Conservation (phyloP, 2,797 vertebrate species). For the Nothura maculosa region DNA sequence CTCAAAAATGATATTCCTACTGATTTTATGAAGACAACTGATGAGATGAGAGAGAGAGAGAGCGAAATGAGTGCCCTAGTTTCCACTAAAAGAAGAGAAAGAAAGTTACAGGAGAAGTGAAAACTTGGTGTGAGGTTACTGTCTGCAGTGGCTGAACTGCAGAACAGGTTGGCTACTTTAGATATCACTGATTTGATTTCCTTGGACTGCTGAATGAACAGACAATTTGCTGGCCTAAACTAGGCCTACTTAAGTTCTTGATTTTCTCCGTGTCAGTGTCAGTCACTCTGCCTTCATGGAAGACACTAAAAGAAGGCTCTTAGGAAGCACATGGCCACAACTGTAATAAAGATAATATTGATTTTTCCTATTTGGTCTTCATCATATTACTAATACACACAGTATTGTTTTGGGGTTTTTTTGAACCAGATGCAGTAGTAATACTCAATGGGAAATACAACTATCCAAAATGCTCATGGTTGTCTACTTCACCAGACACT, state of each 20-base stretch:
- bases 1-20: constrained; percentile 16
- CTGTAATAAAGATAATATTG: not conserved
- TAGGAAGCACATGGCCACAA: not conserved
- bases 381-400: not conserved
- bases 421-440: not conserved
- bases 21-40: constrained; percentile 37
- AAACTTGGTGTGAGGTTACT: constrained; percentile 6
- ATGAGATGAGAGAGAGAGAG: constrained; percentile 35
- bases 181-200: not conserved
- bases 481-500: not conserved
- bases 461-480: not conserved
- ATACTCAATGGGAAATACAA: not conserved
- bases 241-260: not conserved
- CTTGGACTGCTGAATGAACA: not conserved
- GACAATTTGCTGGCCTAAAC: not conserved
- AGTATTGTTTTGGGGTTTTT: not conserved
- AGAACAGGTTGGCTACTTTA: not conserved
- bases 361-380: not conserved
- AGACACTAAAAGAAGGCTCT: not conserved
- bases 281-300: not conserved
- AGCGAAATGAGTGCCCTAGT: constrained; percentile 33
- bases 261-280: not conserved
- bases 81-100: constrained; percentile 16
- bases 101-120: not conserved
- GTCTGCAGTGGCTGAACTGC: not conserved